Conservation (phyloP, 2,888 invertebrate species). For the Noctua janthe region DNA sequence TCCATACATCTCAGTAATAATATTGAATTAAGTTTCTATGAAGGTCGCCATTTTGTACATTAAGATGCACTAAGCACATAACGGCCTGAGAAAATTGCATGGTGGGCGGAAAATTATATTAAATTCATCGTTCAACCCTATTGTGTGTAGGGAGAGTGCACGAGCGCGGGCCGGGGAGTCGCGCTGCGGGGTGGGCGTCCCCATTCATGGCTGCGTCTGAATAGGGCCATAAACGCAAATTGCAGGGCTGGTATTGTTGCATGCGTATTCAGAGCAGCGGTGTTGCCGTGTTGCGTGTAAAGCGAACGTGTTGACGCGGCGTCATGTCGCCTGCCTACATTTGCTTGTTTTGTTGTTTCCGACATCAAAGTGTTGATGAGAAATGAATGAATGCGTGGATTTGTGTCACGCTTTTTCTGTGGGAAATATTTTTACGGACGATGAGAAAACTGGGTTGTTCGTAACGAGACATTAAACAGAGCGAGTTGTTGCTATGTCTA, state of each 20-base stretch:
- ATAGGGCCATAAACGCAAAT: constrained; percentile 79
- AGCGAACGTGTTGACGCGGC: constrained; percentile 47
- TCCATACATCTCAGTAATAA: constrained; percentile 36
- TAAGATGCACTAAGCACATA: constrained; percentile 38
- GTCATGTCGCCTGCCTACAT: constrained; percentile 45
- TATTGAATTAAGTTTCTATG: constrained; percentile 35
- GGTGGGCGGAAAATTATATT: constrained; percentile 74
- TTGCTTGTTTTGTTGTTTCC: constrained; percentile 53
- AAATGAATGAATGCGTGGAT: constrained; percentile 52
- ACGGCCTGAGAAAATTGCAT: constrained; percentile 67
- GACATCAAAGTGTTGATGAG: constrained; percentile 54
- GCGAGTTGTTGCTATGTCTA: constrained; percentile 1
- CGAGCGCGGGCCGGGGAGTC: constrained; percentile 63
- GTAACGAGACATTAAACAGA: not conserved
- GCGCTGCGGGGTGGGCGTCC: constrained; percentile 64
- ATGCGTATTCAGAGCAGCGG: constrained; percentile 53
- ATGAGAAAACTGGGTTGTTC: constrained; percentile 21
- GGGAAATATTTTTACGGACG: constrained; percentile 36
- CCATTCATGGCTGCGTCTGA: constrained; percentile 76
- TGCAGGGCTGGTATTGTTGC: constrained; percentile 72
- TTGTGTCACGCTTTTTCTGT: constrained; percentile 45
- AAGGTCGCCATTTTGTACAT: constrained; percentile 41
- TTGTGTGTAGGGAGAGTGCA: constrained; percentile 65
- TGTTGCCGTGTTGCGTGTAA: constrained; percentile 54
- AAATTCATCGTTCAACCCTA: constrained; percentile 71